Evolutionary conservation across 2,888 invertebrate species (phyloP), one percentile per base, ranked within the genome.

Genomic region (Drosophila demipolita): DNA sequence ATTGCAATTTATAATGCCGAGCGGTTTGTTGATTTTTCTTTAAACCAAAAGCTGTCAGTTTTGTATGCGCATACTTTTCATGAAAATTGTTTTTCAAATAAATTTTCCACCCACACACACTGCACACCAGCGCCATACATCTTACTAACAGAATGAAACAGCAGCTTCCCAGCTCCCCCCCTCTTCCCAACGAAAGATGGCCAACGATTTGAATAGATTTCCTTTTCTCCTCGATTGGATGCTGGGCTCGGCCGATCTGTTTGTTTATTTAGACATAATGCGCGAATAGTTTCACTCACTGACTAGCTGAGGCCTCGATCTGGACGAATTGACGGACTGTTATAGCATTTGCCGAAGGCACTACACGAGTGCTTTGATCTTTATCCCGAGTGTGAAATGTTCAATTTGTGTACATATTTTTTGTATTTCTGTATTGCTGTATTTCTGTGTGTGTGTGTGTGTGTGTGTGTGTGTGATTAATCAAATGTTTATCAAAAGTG

Each of bases 251-350:
- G 64, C 63, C 61, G 72, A 53, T 70, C 74, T 83, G 79, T 87
- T 87, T 86, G 86, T 86, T 86, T 87, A 87, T 88, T 87, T 87
- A 84, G 89, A 87, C 87, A 82, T 86, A 85, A 87, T 82, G 88
- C 86, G 88, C 88, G 86, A 87, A 87, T 88, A 87, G 88, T 88
- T 87, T 88, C 83, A 83, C 82, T 83, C 83, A 78, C 83, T 82
- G 78, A 57, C 77, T 74, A 71, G 73, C 65, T 68, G 69, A 66
- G 76, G 66, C 66, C 57, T 57, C 68, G 57, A 12, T 62, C 76
- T 55, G 77, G 81, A 75, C 73, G 72, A 73, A 68, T 75, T 78
- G 81, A 72, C 66, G 80, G 72, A 76, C 75, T 68, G 73, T 63
- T 78, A 73, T 69, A 73, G 72, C 59, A 49, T 45, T 45, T 45